These are phyloP conservation scores for Patella caerulea DNA, from an alignment of 2,888 invertebrate species.

Conservation along the genomic window DNA sequence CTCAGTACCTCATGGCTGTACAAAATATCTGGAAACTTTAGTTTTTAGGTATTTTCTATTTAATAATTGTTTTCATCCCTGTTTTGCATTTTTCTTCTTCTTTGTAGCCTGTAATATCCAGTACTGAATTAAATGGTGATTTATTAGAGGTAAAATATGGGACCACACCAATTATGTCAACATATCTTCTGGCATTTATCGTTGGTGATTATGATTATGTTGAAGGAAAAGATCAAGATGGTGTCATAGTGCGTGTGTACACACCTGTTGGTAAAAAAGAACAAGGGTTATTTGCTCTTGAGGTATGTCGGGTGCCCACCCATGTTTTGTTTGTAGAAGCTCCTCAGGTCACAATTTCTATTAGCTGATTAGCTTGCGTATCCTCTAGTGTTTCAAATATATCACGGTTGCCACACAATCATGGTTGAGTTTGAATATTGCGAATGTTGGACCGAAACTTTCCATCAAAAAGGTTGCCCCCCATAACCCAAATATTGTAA, in stretches of 20 bases:
- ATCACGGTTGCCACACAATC: neutral
- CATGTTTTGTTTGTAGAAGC: no score
- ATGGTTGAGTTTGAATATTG: neutral
- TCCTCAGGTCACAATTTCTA: no score
- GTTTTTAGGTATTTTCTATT: no score
- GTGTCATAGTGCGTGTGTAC: slow-evolving; percentile 77
- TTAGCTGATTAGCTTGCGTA: neutral
- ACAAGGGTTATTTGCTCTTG: slow-evolving; percentile 91
- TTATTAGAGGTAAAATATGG: slow-evolving; percentile 81
- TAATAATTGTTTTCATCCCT: no score
- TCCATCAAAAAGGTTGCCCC: no score
- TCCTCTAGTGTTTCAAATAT: neutral
- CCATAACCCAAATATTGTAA: no score
- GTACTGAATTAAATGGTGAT: slow-evolving; percentile 60
- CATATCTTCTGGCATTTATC: slow-evolving; percentile 93
- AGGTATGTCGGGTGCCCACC: slow-evolving; percentile 75
- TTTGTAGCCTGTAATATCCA: slow-evolving; percentile 63
- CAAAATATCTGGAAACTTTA: no score
- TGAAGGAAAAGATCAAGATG: slow-evolving; percentile 86
- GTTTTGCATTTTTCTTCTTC: neutral
- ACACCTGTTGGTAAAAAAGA: slow-evolving; percentile 90
- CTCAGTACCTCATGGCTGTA: no score
- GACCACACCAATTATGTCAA: slow-evolving; percentile 93
- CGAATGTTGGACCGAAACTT: no score
- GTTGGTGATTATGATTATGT: slow-evolving; percentile 96